Base-by-base conservation (phyloP, 64 coral and sea anemone genomes). In the Cladopsammia gracilis region DNA sequence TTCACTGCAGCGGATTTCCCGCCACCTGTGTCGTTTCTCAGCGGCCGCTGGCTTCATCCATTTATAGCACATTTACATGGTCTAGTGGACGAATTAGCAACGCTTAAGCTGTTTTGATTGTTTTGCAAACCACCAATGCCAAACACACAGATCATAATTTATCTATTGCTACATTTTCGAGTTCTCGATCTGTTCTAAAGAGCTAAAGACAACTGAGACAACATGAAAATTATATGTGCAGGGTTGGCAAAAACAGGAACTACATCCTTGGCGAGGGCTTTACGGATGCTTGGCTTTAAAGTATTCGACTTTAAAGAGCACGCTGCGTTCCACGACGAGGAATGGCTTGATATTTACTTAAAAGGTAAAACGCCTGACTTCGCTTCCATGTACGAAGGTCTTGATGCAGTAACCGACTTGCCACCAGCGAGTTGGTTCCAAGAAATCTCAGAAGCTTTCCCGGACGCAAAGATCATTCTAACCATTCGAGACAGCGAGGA, bases 141-240 rank as follows among this genome's bases (percentile, higher is more conserved):
- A 34, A 0, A 34, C 34, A 34, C 34, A 34, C 34, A 34, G 34
- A 34, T 34, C 34, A 34, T 34, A 34, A 34, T 34, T 34, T 34
- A 34, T 34, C 34, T 34, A 34, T 34, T 34, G 2, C 34, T 34
- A 34, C 34, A 34, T 2, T 34, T 34, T 34, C 34, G 34, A 34
- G 34, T 34, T 34, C 6, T 12, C 12, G 53, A 56, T 56, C 0
- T 56, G 7, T 10, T 56, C 53, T 56, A 12, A 6, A 5, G 34
- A 34, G 34, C 34, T 34, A 34, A 34, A 56, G 53, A 56, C 53
- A 70, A 70, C 26, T 12, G 4, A 7, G 15, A 15, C 19, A 79
- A 88, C 15, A 88, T 88, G 86, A 88, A 76, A 57, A 3, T 88
- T 14, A 76, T 88, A 10, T 88, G 86, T 76, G 86, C 86, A 47